Conservation (phyloP, 2,888 invertebrate genomes). For the Syritta pipiens region DNA sequence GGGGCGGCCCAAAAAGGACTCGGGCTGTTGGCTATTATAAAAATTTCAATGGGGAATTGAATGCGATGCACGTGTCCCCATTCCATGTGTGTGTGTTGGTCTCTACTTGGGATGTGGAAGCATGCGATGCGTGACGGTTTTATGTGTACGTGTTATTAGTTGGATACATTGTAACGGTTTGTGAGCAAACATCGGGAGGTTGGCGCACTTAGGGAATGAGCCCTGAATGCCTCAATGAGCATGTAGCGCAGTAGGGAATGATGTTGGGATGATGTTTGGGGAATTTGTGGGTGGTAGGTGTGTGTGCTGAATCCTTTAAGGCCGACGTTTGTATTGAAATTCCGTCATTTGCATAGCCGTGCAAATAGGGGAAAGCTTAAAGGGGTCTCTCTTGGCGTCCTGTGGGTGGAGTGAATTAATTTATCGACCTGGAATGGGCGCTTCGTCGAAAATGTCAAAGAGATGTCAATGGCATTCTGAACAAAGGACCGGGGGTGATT, state of each 20-base stretch:
- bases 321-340: too few relatives aligned
- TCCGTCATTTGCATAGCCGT: too few relatives aligned
- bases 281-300: too few relatives aligned
- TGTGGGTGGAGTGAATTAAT: too few relatives aligned
- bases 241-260: not conserved
- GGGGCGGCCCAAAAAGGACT: slow-evolving; percentile 6
- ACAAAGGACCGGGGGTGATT: too few relatives aligned
- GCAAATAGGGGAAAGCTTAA: too few relatives aligned
- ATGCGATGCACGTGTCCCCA: slow-evolving; percentile 53
- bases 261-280: too few relatives aligned
- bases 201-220: not conserved
- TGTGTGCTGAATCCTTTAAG: too few relatives aligned
- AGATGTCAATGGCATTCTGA: too few relatives aligned
- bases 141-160: slow-evolving; percentile 47
- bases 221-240: not conserved
- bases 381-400: too few relatives aligned
- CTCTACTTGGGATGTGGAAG: slow-evolving; percentile 1
- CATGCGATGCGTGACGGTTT: slow-evolving; percentile 21
- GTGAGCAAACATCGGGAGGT: not conserved
- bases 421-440: too few relatives aligned
- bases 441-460: too few relatives aligned
- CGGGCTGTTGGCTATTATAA: slow-evolving; percentile 33
- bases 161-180: slow-evolving; percentile 12
- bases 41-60: slow-evolving; percentile 49
- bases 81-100: slow-evolving; percentile 20